Conservation (phyloP, 2,113 vertebrate species). For the Lanius ludovicianus region DNA sequence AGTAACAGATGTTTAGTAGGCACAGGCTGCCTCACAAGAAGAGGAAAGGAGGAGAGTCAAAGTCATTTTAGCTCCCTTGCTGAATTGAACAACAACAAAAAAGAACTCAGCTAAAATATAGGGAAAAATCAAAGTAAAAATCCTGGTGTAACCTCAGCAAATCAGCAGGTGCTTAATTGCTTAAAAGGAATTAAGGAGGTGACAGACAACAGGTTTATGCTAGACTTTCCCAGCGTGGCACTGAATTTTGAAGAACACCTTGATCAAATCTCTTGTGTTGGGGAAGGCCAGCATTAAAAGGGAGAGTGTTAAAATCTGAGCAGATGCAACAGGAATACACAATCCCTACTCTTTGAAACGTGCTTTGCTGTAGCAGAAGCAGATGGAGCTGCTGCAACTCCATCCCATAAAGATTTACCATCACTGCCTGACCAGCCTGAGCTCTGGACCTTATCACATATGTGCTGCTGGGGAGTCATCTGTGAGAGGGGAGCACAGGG, state of each 20-base stretch:
- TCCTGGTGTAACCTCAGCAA: constrained; percentile 27
- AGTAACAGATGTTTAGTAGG: constrained; percentile 15
- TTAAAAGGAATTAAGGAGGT: constrained; percentile 64
- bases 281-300: background rate
- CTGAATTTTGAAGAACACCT: constrained; percentile 61
- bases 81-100: constrained; percentile 20
- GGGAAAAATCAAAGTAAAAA: constrained; percentile 54
- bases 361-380: background rate
- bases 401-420: background rate
- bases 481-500: accelerated
- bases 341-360: background rate
- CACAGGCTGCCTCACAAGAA: background rate
- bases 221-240: constrained; percentile 44
- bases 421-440: background rate
- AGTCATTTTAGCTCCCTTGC: constrained; percentile 30
- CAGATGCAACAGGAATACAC: background rate
- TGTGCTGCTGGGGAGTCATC: background rate
- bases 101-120: constrained; percentile 37
- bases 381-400: background rate
- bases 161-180: constrained; percentile 71
- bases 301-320: background rate
- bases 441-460: accelerated
- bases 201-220: constrained; percentile 55
- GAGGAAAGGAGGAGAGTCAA: background rate
- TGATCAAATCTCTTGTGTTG: constrained; percentile 37